Evolutionary conservation across 2,113 vertebrate genomes (phyloP).

Genomic region (zebrafish (Danio rerio)): GRCz12tu NC_133180.1:27944501-27945000

Average conservation of each 20-base stretch:
- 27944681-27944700: no score
- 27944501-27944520: neutral
- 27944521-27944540: neutral
- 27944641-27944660: neutral
- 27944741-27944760: constrained; percentile 8
- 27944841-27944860: neutral
- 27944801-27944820: neutral
- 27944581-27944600: neutral
- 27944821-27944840: neutral
- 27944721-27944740: neutral
- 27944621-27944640: constrained; percentile 5
- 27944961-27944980: neutral
- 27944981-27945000: neutral
- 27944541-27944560: no score
- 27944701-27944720: no score
- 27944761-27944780: neutral
- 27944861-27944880: neutral
- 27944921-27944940: neutral
- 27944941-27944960: neutral
- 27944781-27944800: neutral
- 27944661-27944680: neutral
- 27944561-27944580: neutral
- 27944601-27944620: no score
- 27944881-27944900: neutral
- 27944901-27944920: neutral